Evolutionary conservation across 2,888 invertebrate species (phyloP), one percentile per base, ranked within the genome.

Genomic region (Rutpela maculata): DNA sequence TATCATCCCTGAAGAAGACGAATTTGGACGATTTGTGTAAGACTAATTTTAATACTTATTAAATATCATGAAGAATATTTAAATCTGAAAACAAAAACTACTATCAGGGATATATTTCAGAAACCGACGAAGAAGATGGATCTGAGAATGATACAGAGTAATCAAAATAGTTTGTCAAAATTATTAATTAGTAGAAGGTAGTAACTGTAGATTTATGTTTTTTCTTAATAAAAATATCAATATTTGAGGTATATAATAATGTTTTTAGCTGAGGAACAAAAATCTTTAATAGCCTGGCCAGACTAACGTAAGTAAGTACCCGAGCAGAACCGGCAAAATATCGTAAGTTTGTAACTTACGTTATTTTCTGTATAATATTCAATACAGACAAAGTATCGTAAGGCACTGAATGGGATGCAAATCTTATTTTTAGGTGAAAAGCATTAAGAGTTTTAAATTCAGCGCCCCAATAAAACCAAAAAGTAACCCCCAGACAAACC

Each of bases 31-130:
- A 17, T 12, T 65, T 65, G n/a, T 43, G 65, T 43, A 65, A 38
- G 35, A 38, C 38, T 38, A 65, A 65, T 65, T n/a, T 43, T 65
- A 17, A 65, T 65, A 18, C 65, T 19, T 43, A 65, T 65, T 65
- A 65, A 65, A 65, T 65, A 65, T 11, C 26, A 31, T 11, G 31
- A 63, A 31, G 63, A 63, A 63, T 63, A 35, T 63, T 31, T 31
- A 12, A 31, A 17, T 22, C 26, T 63, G n/a, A 63, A 63, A 2
- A 22, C 63, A n/a, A 63, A 63, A 31, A n/a, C 26, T 31, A 31
- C 63, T 12, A 31, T 63, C 15, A 31, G 31, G n/a, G 63, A 63
- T 35, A 12, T 22, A 17, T 31, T 63, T 6, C 63, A 63, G 63
- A 63, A 63, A 63, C 63, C 26, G 63, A 31, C n/a, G 55, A 56